Conservation (phyloP, 2,888 invertebrate species). For the Biston stratarius region DNA sequence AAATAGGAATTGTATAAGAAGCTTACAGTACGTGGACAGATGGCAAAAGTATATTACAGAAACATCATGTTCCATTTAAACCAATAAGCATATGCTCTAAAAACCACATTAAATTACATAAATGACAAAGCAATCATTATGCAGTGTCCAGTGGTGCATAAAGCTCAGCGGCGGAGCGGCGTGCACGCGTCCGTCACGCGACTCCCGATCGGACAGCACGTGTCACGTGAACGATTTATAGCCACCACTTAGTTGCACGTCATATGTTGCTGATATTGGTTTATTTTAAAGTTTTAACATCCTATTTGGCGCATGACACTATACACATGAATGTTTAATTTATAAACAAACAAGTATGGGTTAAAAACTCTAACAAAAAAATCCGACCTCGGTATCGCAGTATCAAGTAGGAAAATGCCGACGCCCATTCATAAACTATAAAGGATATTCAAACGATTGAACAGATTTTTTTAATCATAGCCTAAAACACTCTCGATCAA, state of each 20-base stretch:
- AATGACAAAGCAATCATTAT: slow-evolving; percentile 38
- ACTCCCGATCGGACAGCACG: slow-evolving; percentile 66
- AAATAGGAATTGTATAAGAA: no score
- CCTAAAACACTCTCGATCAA: no score
- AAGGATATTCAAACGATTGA: no score
- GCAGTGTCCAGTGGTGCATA: slow-evolving; percentile 42
- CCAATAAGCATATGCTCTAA: background rate
- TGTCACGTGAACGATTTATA: slow-evolving; percentile 71
- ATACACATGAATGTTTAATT: background rate
- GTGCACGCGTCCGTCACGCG: slow-evolving; percentile 62
- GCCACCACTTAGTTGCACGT: slow-evolving; percentile 73
- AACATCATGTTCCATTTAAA: background rate
- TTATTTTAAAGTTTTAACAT: slow-evolving; percentile 43
- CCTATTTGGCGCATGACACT: slow-evolving; percentile 25
- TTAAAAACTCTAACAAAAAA: no score
- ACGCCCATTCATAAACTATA: no score
- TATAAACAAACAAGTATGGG: no score
- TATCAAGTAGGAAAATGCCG: no score
- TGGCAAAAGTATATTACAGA: no score
- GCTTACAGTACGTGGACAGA: no score
- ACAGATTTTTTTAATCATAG: no score
- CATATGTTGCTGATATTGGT: slow-evolving; percentile 61
- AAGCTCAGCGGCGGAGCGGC: slow-evolving; percentile 50
- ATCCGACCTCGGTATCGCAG: no score
- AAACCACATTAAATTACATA: slow-evolving; percentile 13